phyloP scores from a whole-genome alignment of 2,888 invertebrate genomes.

The Tiphia femorata region DNA sequence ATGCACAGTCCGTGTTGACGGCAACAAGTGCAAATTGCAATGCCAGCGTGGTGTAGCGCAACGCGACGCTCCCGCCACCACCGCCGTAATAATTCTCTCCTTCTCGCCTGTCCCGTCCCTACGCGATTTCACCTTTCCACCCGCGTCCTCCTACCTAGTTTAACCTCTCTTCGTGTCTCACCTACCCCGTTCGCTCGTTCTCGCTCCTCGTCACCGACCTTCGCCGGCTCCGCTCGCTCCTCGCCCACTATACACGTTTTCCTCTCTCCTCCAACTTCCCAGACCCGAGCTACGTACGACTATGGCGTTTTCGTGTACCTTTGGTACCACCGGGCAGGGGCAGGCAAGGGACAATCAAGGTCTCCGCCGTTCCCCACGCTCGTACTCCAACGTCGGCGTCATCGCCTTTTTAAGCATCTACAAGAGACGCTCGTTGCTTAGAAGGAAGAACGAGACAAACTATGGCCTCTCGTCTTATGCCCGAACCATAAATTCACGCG shows the following conservation, averaged over 20 bases:
- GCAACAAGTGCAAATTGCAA: conserved; percentile 47
- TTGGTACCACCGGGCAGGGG: conserved; percentile 13
- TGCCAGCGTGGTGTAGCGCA: conserved; percentile 12
- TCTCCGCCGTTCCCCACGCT: too few relatives aligned
- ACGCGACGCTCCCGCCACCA: background rate
- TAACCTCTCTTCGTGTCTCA: conserved; percentile 10
- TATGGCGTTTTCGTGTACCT: conserved; percentile 42
- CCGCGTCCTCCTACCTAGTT: conserved; percentile 1
- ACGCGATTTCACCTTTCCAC: background rate
- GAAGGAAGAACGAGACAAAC: too few relatives aligned
- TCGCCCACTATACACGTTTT: background rate
- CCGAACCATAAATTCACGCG: too few relatives aligned
- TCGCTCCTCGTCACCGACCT: too few relatives aligned
- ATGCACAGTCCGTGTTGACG: conserved; percentile 37
- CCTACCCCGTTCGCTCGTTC: conserved; percentile 7
- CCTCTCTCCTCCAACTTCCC: background rate
- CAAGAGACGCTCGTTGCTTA: too few relatives aligned
- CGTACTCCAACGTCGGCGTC: too few relatives aligned
- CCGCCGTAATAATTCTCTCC: conserved; percentile 31
- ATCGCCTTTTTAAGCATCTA: too few relatives aligned
- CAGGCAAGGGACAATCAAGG: too few relatives aligned
- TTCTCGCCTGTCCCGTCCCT: conserved; percentile 4
- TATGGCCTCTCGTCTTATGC: too few relatives aligned
- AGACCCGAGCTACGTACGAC: conserved; percentile 7
- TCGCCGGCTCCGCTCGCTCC: too few relatives aligned